These are phyloP conservation scores for Dasypogon diadema DNA, from an alignment of 2,888 invertebrate species.

Conservation along the genomic window DNA sequence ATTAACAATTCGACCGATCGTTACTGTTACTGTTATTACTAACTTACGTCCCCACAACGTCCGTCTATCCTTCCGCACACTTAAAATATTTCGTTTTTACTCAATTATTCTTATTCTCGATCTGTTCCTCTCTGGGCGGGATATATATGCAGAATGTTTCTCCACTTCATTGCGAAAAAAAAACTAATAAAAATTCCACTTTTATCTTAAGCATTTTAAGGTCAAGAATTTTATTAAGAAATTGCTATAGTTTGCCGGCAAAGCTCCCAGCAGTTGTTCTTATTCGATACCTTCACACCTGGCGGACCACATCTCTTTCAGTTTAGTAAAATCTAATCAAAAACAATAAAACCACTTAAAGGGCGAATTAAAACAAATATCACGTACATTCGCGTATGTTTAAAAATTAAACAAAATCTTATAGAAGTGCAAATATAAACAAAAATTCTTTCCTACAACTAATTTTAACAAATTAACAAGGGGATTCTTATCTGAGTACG, in stretches of 20 bases:
- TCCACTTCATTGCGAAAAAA: neutral
- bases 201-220: conserved; percentile 19
- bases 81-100: too few species aligned
- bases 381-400: conserved; percentile 28
- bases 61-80: too few species aligned
- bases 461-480: conserved; percentile 48
- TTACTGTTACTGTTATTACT: too few species aligned
- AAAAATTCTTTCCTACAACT: conserved; percentile 40
- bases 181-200: neutral
- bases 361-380: conserved; percentile 43
- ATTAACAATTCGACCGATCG: conserved; percentile 19
- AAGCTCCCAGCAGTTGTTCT: conserved; percentile 18
- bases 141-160: too few species aligned
- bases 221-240: conserved; percentile 26
- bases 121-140: too few species aligned
- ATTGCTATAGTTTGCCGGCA: conserved; percentile 5
- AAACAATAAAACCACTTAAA: conserved; percentile 17
- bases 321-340: neutral
- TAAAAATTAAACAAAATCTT: conserved; percentile 42
- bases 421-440: conserved; percentile 33
- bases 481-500: neutral
- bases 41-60: conserved; percentile 8
- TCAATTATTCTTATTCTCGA: neutral
- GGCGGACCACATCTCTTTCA: neutral
- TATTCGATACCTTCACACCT: conserved; percentile 2